Percentiles rank a stretch among this genome's conserved stretches.
phyloP scores from a whole-genome alignment of 2,113 vertebrate genomes.

The Struthio camelus region DNA sequence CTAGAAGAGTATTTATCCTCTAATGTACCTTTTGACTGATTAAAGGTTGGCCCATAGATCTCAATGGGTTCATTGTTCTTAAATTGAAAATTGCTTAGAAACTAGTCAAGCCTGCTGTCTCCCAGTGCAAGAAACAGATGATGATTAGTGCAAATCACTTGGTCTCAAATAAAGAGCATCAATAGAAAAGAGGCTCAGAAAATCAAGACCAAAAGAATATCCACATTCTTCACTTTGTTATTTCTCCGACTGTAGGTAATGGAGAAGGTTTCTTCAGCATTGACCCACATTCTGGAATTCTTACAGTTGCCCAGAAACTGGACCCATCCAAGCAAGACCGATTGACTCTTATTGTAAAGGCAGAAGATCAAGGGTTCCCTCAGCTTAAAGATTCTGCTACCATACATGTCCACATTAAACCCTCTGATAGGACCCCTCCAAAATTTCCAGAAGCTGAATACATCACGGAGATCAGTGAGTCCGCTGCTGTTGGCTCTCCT shows the following conservation, averaged over 20 bases:
- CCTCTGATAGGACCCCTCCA: constrained; percentile 86
- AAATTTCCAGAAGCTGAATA: constrained; percentile 85
- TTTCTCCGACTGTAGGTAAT: constrained; percentile 83
- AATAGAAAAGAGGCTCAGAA: background rate
- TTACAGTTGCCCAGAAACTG: constrained; percentile 81
- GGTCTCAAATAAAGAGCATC: background rate
- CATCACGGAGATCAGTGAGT: constrained; percentile 89
- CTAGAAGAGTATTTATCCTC: constrained; percentile 30
- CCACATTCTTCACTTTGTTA: constrained; percentile 16
- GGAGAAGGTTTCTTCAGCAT: constrained; percentile 85
- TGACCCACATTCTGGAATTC: constrained; percentile 80
- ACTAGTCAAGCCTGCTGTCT: background rate
- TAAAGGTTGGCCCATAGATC: background rate
- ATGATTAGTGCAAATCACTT: background rate
- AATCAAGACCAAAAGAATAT: background rate
- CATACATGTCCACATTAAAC: constrained; percentile 77
- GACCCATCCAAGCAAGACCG: constrained; percentile 75
- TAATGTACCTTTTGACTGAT: constrained; percentile 46
- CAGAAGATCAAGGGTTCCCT: constrained; percentile 89
- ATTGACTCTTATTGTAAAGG: constrained; percentile 87
- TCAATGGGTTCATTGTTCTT: constrained; percentile 36
- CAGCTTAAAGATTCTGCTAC: constrained; percentile 84
- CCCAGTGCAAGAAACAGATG: background rate
- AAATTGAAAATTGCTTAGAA: constrained; percentile 16
- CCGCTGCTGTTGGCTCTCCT: constrained; percentile 76